Evolutionary conservation across 2,888 invertebrate genomes (phyloP), one percentile per base, ranked within the genome.

Genomic region (Germaria angustata): DNA sequence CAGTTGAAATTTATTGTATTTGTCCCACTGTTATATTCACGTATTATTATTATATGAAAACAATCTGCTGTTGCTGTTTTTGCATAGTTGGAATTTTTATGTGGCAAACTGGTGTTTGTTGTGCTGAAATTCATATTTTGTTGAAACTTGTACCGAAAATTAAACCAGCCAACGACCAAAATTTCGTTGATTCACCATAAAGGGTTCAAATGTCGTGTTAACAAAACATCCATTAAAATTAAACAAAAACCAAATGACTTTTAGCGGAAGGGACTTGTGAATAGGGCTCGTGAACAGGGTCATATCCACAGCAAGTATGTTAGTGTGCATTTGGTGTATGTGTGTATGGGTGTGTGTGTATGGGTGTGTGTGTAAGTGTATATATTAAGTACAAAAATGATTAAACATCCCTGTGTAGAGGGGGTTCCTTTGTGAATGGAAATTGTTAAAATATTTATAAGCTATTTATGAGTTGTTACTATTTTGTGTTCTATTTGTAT

Each of bases 161-260:
- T 34, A 9, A 65, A 55, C 32, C 53, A 65, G 15, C 22, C 59
- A 66, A 22, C 46, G n/a, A 39, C 39, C 39, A 65, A 65, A 76
- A 36, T 46, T 41, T 72, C n/a, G 39, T 63, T 41, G 57, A 39
- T 78, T 53, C 61, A 51, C 15, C 8, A 46, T 39, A 82, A 75
- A 65, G 82, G 71, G 78, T 82, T 79, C 71, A 81, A 71, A 79
- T 79, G 79, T 75, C 82, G 82, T 82, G 79, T 69, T 75, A 59
- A 79, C 61, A 51, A 44, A 71, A 75, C 79, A 79, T 82, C 79
- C 69, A 82, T 82, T 82, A 75, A 75, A 82, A 82, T 79, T 71
- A 75, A 65, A 78, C 49, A 66, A 66, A 82, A 51, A 69, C 66
- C 66, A 75, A 78, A 79, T 82, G 78, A 75, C 82, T 82, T 82